Percentiles rank a stretch among this genome's conserved stretches.
Evolutionary conservation across 2,888 invertebrate genomes (phyloP).

Genomic region (Allolobophora icterica): DNA sequence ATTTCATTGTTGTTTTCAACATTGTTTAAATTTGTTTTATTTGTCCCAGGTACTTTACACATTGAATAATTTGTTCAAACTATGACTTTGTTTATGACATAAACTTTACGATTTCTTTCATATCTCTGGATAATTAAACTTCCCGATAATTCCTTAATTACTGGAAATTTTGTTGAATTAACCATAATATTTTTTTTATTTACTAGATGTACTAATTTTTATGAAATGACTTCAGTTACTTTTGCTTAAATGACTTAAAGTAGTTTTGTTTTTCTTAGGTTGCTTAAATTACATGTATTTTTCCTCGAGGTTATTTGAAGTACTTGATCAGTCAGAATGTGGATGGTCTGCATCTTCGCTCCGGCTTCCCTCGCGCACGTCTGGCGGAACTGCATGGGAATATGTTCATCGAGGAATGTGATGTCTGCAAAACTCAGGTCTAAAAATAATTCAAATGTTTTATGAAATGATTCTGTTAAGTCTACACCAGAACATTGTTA

Average conservation of each 20-base stretch:
- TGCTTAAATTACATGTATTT: slow-evolving; percentile 21
- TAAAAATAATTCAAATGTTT: not conserved
- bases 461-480: not conserved
- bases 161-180: not conserved
- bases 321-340: slow-evolving; percentile 96
- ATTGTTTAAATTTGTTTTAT: not conserved
- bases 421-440: slow-evolving; percentile 73
- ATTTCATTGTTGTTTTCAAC: not conserved
- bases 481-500: not conserved
- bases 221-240: no score
- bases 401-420: slow-evolving; percentile 94
- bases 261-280: not conserved
- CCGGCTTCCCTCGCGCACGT: slow-evolving; percentile 80
- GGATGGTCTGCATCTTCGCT: slow-evolving; percentile 92
- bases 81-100: not conserved
- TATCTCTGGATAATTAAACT: not conserved
- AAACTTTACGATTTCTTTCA: not conserved
- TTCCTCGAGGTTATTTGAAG: slow-evolving; percentile 70
- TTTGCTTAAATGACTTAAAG: no score
- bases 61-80: not conserved
- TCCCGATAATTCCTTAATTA: not conserved
- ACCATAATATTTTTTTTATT: not conserved
- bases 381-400: slow-evolving; percentile 96
- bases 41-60: not conserved
- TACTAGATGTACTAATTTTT: not conserved